Evolutionary conservation across 2,113 vertebrate species (phyloP).

Genomic region (Syngnathus typhle): DNA sequence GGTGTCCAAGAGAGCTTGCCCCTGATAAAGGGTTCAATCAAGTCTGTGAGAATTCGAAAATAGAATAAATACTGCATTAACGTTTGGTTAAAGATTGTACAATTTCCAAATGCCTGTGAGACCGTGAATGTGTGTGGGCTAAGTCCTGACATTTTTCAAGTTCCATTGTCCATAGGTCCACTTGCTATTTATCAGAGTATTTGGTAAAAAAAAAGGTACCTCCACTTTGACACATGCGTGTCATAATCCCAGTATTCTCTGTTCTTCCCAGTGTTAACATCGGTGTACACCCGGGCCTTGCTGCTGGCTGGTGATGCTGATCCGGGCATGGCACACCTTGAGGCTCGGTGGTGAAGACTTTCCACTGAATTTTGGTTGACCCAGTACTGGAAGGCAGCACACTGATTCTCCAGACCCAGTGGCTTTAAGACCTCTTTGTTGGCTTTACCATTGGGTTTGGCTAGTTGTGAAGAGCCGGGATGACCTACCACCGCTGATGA

Average conservation of each 20-base stretch:
- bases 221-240: conserved; percentile 90
- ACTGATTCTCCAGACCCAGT: conserved; percentile 38
- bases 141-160: too few species aligned
- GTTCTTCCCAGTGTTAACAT: conserved; percentile 94
- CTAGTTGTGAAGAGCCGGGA: conserved; percentile 34
- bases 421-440: conserved; percentile 38
- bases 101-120: too few species aligned
- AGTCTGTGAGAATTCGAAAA: too few species aligned
- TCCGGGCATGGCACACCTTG: conserved; percentile 85
- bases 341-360: conserved; percentile 52
- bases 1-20: too few species aligned
- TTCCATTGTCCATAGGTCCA: too few species aligned
- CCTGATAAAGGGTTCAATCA: too few species aligned
- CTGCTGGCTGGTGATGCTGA: conserved; percentile 86
- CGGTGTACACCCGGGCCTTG: conserved; percentile 93
- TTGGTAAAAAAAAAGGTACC: conserved; percentile 62
- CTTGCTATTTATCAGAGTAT: background rate
- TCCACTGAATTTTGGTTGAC: conserved; percentile 47
- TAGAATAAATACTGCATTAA: too few species aligned
- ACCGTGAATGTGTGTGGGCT: too few species aligned
- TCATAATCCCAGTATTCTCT: conserved; percentile 98
- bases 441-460: conserved; percentile 43
- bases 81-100: too few species aligned
- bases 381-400: conserved; percentile 49
- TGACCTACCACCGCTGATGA: conserved; percentile 40